Evolutionary conservation across 1,140 invertebrate genomes (phyloP), one percentile per base, ranked within the genome.

Genomic region (Gonatopus flavifemur): DNA sequence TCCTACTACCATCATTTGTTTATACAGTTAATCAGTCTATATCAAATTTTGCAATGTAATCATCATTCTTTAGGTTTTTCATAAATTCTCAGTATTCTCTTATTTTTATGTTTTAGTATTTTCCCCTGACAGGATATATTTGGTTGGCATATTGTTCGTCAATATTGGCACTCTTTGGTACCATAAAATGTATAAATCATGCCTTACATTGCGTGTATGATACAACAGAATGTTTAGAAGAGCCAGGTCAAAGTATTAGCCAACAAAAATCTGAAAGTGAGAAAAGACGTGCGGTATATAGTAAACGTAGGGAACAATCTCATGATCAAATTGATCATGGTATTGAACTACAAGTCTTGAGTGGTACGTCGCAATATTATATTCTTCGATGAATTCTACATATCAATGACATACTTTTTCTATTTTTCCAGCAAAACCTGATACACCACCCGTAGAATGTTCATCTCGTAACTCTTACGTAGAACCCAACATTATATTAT

Each of bases 161-260:
- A 12, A 88, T 98, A 39, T 86, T 86, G 19, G 63, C 90, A 41
- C 76, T 94, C 18, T 94, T 98, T 74, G 82, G 86, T 13, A 74
- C 83, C 28, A 83, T 98, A 38, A 98, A 99, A 80, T 72, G 91
- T 37, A 78, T 93, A 48, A 98, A 98, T 80, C 88, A 90, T 76
- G 88, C 88, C 30, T 81, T 99, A 28, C 97, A 99, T 76, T 86
- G 89, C 58, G 88, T 98, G 76, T 99, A 98, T 80, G 96, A 99
- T 77, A 96, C 93, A 10, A 89, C 88, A 12, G 92, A 96, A 73
- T 89, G 89, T 64, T 86, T 94, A 53, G 83, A 88, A 49, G 86
- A 88, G 51, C 69, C 74, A 18, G 67, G 66, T 33, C 71, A 76
- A 51, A 66, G 62, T 52, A 61, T 74, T 22, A 72, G 66, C 37